phyloP scores from a whole-genome alignment of 2,797 vertebrate genomes.

The Moxostoma hubbsi region DNA sequence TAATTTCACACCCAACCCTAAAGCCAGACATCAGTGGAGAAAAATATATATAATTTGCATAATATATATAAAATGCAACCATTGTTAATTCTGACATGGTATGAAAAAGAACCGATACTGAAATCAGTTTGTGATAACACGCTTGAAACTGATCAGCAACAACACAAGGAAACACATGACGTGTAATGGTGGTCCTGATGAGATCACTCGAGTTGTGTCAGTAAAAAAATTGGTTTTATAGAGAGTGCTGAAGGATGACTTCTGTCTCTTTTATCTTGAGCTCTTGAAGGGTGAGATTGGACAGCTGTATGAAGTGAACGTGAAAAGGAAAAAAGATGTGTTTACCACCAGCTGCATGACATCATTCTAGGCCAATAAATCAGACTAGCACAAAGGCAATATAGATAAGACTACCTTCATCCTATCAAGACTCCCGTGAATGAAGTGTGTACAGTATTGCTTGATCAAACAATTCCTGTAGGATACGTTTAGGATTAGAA shows the following conservation, averaged over 20 bases:
- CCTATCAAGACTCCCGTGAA: neutral
- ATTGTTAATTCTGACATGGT: neutral
- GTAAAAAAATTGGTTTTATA: conserved; percentile 31
- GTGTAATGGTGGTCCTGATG: conserved; percentile 34
- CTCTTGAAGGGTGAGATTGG: conserved; percentile 46
- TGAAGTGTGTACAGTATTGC: neutral
- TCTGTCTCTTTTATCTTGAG: conserved; percentile 34
- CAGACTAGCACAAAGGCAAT: neutral
- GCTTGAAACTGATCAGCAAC: conserved; percentile 3
- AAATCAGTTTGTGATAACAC: neutral
- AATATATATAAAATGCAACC: no score
- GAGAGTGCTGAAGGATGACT: conserved; percentile 27
- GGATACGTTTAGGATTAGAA: neutral
- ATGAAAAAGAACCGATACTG: neutral
- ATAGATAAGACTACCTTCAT: neutral
- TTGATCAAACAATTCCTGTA: neutral
- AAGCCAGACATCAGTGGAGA: no score
- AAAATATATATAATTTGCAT: no score
- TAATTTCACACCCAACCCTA: no score
- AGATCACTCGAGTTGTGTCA: conserved; percentile 22
- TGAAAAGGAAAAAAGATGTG: neutral
- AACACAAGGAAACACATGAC: conserved; percentile 7
- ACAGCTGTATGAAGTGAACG: conserved; percentile 7
- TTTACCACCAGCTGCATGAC: conserved; percentile 44
- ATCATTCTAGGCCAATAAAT: conserved; percentile 40